A percentile compares a stretch with the other conserved stretches of the same genome.
phyloP scores from a whole-genome alignment of 2,113 vertebrate species.

The Bufo bufo region DNA sequence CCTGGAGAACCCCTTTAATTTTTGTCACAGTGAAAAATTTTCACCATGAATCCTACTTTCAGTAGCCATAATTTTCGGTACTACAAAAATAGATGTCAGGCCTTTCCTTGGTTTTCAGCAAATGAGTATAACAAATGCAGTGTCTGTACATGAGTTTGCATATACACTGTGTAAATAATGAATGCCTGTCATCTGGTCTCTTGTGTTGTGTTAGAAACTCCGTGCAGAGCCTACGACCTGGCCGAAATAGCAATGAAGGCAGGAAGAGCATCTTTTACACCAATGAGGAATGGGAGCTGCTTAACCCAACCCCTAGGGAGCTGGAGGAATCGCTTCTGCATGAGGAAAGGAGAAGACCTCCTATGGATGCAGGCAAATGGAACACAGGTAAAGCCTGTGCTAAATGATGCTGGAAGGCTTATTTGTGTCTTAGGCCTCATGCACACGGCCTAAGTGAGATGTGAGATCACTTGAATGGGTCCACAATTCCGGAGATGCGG shows the following conservation, averaged over 20 bases:
- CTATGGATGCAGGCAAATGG: conserved; percentile 80
- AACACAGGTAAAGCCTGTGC: neutral
- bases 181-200: neutral
- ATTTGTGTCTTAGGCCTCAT: neutral
- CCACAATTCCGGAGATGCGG: too few species aligned
- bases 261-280: conserved; percentile 90
- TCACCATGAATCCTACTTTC: too few species aligned
- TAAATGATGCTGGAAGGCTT: neutral
- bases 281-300: conserved; percentile 92
- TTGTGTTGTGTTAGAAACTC: conserved; percentile 79
- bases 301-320: conserved; percentile 86
- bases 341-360: conserved; percentile 72
- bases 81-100: too few species aligned
- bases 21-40: too few species aligned
- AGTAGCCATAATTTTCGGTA: too few species aligned
- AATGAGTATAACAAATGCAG: too few species aligned
- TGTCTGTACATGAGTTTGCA: neutral
- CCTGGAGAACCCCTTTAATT: too few species aligned
- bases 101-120: too few species aligned
- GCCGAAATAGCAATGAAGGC: conserved; percentile 77
- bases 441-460: too few species aligned
- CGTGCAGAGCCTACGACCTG: conserved; percentile 85
- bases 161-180: neutral
- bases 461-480: too few species aligned
- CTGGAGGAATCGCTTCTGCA: conserved; percentile 74